Percentiles rank a stretch among this genome's conserved stretches.
Conservation (phyloP, 2,888 invertebrate genomes). For the Horisme vitalbata region DNA sequence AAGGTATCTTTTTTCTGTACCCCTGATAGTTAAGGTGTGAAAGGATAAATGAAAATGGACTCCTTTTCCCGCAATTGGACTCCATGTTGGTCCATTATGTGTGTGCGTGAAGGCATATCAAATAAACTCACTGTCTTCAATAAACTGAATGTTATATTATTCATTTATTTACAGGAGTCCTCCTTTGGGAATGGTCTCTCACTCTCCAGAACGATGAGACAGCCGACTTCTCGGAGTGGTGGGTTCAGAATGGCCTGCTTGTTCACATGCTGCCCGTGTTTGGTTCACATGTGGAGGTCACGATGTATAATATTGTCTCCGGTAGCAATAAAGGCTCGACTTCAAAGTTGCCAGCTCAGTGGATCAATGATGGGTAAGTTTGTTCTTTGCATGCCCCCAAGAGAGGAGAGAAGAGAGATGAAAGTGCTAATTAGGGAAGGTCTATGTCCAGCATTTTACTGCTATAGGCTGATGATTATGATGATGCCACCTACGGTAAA, state of each 20-base stretch:
- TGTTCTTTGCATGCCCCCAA: too few relatives aligned
- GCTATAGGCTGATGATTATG: too few relatives aligned
- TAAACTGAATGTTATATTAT: neutral
- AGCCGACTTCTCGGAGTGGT: constrained; percentile 80
- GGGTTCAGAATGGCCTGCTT: constrained; percentile 82
- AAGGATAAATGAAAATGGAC: too few relatives aligned
- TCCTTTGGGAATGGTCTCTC: constrained; percentile 91
- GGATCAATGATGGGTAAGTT: constrained; percentile 79
- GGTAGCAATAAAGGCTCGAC: constrained; percentile 83
- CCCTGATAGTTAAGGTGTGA: too few relatives aligned
- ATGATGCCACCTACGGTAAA: too few relatives aligned
- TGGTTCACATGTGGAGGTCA: constrained; percentile 85
- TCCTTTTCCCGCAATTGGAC: neutral
- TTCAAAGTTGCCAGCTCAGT: constrained; percentile 83
- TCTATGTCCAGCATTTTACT: too few relatives aligned
- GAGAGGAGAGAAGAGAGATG: too few relatives aligned
- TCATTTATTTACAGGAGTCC: constrained; percentile 67
- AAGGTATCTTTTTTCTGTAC: too few relatives aligned
- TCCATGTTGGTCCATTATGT: neutral
- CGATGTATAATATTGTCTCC: constrained; percentile 83
- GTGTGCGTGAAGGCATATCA: too few relatives aligned
- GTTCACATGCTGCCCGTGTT: constrained; percentile 84
- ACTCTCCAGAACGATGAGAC: constrained; percentile 62
- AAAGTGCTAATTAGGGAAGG: too few relatives aligned
- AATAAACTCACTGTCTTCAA: too few relatives aligned